Conservation (phyloP, 2,113 vertebrate genomes). For the Hydrolagus affinis region DNA sequence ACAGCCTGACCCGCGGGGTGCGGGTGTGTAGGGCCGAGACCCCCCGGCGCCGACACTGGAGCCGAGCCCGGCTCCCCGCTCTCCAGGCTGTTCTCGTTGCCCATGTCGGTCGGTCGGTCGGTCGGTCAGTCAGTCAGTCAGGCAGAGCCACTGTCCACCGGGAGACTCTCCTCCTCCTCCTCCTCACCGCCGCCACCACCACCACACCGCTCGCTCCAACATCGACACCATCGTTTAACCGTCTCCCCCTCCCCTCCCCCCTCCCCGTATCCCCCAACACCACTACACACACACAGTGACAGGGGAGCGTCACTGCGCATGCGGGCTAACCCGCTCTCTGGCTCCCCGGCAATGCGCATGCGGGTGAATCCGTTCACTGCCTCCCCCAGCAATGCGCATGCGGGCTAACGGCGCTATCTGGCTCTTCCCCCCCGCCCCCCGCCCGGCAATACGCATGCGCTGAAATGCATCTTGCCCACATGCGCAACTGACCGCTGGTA, state of each 20-base stretch:
- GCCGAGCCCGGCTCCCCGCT: neutral
- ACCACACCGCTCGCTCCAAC: neutral
- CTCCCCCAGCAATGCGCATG: neutral
- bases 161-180: too few species aligned
- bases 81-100: constrained; percentile 26
- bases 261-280: too few species aligned
- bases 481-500: neutral
- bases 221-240: constrained; percentile 17
- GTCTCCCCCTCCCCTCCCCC: neutral
- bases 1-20: too few species aligned
- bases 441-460: neutral
- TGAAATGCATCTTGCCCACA: too few species aligned
- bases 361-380: too few species aligned
- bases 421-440: neutral
- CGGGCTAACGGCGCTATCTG: neutral
- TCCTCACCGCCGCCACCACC: too few species aligned
- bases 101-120: neutral
- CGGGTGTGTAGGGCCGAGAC: too few species aligned
- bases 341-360: too few species aligned
- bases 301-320: neutral
- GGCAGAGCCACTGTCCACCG: too few species aligned
- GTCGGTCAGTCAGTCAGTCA: too few species aligned
- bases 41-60: neutral
- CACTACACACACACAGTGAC: too few species aligned
- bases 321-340: neutral